Evolutionary conservation across 2,888 invertebrate species (phyloP), one percentile per base, ranked within the genome.

Genomic region (Melieria omissa): DNA sequence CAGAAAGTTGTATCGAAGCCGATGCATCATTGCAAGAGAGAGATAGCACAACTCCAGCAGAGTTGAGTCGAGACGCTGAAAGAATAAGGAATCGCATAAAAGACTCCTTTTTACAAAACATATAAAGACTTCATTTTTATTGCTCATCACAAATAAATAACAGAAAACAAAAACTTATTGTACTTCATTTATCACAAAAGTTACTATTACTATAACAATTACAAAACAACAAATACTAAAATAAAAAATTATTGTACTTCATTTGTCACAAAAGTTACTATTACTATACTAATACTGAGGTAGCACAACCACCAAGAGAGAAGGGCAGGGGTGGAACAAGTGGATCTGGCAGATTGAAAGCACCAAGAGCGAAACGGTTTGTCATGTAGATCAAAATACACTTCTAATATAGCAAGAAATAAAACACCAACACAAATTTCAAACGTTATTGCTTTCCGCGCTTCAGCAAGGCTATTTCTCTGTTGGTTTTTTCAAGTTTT

Each of bases 21-120:
- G 42, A 12, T 3, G n/a, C 61, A 45, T 46, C 61, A 45, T n/a
- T n/a, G 14, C 61, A 61, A 61, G 61, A 61, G n/a, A 60, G 44
- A 61, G 61, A 61, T 12, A 58, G 10, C 10, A 58, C 58, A 6
- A 29, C 14, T 6, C 14, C 58, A 58, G 29, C 7, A 16, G 46
- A n/a, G 3, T 6, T 14, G 12, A 61, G 42, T 46, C 45, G 61
- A 61, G 45, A 61, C 44, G 44, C 45, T 42, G 61, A 61, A 44
- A 61, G 61, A 61, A 61, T 61, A 42, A 61, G 45, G 16, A 61
- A 61, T 45, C 42, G 61, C 1, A 10, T 61, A 44, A 61, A 61
- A 45, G 61, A 61, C 45, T n/a, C 9, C n/a, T n/a, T n/a, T 61
- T 61, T 61, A 1, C 44, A 44, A 61, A 45, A 44, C n/a, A 45